Base-by-base conservation (phyloP, 1,140 invertebrate species). In the Melitaea cinxia region DNA sequence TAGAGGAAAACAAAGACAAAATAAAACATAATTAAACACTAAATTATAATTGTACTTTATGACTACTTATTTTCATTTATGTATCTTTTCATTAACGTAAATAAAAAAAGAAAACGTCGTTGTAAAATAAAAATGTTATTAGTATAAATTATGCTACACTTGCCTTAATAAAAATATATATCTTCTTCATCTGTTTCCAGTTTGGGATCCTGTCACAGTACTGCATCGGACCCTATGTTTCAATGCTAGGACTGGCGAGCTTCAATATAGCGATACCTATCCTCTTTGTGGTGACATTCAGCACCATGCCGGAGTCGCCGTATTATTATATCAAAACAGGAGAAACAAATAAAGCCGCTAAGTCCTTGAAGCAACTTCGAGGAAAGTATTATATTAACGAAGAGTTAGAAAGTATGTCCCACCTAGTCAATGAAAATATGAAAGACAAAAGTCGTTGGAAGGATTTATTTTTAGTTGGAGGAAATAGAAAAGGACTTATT, bases 241-340 rank as follows among this genome's bases (percentile, higher is more conserved):
- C 92, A 14, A 93, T 93, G 52, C 85, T 92, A 19, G 88, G 92
- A 0, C 91, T 94, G 12, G 93, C 93, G 0, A 87, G 91, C 14
- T 91, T 94, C 49, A 93, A 93, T 67, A 89, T 94, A 21, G 74
- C 91, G 0, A 80, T 94, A 19, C 92, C 94, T 0, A 80, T 94
- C 0, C 66, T 94, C 1, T 94, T 95, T 65, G 91, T 95, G 9
- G 63, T 94, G 0, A 93, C 92, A 0, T 95, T 96, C 78, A 89
- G 90, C 35, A 94, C 93, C 72, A 94, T 96, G 91, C 95, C 96
- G 0, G 96, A 97, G 85, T 96, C 96, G 7, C 96, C 96, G 0
- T 94, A 96, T 68, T 97, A 94, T 71, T 91, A 94, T 24, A 88
- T 93, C 0, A 92, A 92, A 52, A 93, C 92, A 15, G 92, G 93